Percentiles rank a stretch among this genome's conserved stretches.
Evolutionary conservation across 2,113 vertebrate genomes (phyloP).

Genomic region (Ictidomys tridecemlineatus): DNA sequence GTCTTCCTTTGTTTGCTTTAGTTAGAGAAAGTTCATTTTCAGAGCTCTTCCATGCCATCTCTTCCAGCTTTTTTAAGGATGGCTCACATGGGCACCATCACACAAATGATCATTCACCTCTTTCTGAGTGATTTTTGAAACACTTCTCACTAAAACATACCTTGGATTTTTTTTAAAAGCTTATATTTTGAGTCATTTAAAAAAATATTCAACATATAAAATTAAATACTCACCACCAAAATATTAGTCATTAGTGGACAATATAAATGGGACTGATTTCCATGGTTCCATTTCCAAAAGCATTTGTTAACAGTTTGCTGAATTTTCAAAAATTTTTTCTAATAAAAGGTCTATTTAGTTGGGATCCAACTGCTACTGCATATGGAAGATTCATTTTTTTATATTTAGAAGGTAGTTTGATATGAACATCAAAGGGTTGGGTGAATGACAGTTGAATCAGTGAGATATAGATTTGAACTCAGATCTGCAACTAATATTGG

Average conservation of each 20-base stretch:
- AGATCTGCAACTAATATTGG: background rate
- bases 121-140: background rate
- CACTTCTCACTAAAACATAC: background rate
- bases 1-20: background rate
- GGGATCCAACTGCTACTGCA: background rate
- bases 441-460: background rate
- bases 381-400: background rate
- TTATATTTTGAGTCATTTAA: background rate
- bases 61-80: background rate
- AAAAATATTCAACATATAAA: background rate
- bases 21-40: background rate
- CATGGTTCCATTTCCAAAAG: background rate
- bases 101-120: background rate
- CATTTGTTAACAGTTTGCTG: background rate
- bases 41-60: background rate
- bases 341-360: background rate
- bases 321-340: background rate
- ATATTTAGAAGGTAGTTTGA: background rate
- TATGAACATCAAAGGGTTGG: background rate
- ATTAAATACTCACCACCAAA: background rate
- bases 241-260: slow-evolving; percentile 6
- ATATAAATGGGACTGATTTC: background rate
- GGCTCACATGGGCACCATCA: background rate
- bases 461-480: background rate
- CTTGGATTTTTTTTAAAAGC: slow-evolving; percentile 17